Base-by-base conservation (phyloP, 2,113 vertebrate species). In the Clupea harengus region DNA sequence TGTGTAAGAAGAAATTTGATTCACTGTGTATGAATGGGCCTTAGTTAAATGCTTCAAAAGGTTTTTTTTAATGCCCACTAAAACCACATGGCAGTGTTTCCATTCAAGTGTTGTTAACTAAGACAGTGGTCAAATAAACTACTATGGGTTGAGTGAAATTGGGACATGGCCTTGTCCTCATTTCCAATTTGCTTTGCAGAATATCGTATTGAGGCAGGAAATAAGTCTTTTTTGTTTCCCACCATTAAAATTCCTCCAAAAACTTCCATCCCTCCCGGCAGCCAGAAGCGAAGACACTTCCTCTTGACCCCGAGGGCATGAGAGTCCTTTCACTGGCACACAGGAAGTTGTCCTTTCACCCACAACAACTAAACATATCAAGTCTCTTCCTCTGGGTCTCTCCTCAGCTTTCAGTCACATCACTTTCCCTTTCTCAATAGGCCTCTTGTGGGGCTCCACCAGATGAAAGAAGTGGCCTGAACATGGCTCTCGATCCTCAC, bases 211-310 rank as follows among this genome's bases (percentile, higher is more conserved):
- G 22, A 64, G 87, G 90, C 83, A 90, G 92, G 93, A 94, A 91
- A 89, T 86, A 86, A 89, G 88, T 89, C 86, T 80, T 83, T 86
- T 92, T 93, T 89, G 91, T 91, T 92, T 94, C 91, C 91, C 92
- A 93, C 89, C 91, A 89, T 87, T 88, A 6, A 67, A 50, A 28
- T 85, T 67, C 54, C 75, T 47, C 46, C 75, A 39, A 84, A 85
- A 57, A 64, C 28, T 82, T 75, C 64, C 50, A 39, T 86, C 86
- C 45, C 91, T 92, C 90, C 89, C 89, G 90, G 82, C 85, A 84
- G n/a, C 22, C 39, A 45, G 22, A 9, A 0, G 54, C 84, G 28
- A 81, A 60, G 57, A 78, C 89, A 87, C 45, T 45, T 75, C 82
- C 81, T 82, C 86, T 86, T 88, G 87, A 87, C 88, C 86, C 88